Evolutionary conservation across 2,113 vertebrate species (phyloP), one percentile per base, ranked within the genome.

Genomic region (Recurvirostra avosetta): DNA sequence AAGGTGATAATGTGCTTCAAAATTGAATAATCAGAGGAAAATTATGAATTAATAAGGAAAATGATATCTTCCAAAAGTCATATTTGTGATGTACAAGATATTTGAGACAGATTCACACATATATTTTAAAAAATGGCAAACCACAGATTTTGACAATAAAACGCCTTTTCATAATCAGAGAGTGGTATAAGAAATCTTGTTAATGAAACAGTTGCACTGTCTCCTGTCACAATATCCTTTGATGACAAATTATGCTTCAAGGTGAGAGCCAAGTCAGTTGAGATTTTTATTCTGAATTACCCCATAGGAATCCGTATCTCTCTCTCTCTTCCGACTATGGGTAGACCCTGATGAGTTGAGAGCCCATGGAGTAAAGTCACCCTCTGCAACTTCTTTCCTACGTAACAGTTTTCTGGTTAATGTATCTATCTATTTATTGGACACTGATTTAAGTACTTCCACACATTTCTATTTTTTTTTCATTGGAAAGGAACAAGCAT

Each of bases 151-250:
- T 65, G 65, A 84, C 45, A 92, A 87, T 61, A 65, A 84, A 92
- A 93, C 63, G 36, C 32, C 61, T 89, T 91, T 91, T 81, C 36
- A 58, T 92, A 89, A 94, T 88, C 83, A 94, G 61, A 67, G 68
- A 56, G 84, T 32, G 27, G 65, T 71, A 55, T 52, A 92, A 92
- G 73, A 91, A 91, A 94, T 79, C 55, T 72, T 81, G 65, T 88
- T 92, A 95, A 92, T 91, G 68, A 93, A 95, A 87, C 49, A 72
- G 65, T 92, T 73, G 23, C 56, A 77, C 47, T 84, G 61, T 92
- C 96, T 96, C 61, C 72, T 86, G 78, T 66, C 79, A 96, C 88
- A 94, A 88, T 93, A 95, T 93, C 59, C 73, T 95, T 81, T 94
- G 83, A 91, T 91, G 91, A 93, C 52, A 93, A 94, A 95, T 91